These are phyloP conservation scores for Catharus ustulatus DNA, from an alignment of 2,797 vertebrate species.

Conservation along the genomic window DNA sequence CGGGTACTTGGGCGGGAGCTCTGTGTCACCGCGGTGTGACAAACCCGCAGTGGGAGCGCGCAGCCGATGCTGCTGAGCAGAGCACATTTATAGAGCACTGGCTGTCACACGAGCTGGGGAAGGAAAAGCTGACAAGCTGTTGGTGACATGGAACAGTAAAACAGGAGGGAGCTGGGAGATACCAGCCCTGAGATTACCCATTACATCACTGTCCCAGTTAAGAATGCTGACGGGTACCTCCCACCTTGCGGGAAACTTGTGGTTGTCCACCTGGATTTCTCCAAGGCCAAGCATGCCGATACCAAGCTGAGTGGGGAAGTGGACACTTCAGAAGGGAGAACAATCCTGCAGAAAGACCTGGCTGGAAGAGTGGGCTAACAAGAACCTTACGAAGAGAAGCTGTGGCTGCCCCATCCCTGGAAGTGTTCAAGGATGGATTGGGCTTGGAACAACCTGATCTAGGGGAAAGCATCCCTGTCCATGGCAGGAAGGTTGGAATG, in stretches of 20 bases:
- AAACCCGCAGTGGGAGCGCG: background rate
- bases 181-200: constrained; percentile 23
- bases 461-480: background rate
- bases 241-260: background rate
- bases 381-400: background rate
- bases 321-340: background rate
- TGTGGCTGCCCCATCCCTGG: background rate
- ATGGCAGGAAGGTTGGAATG: background rate
- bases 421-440: background rate
- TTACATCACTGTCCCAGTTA: constrained; percentile 24
- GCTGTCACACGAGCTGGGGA: background rate
- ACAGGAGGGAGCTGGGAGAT: background rate
- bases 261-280: background rate
- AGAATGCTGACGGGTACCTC: background rate
- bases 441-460: background rate
- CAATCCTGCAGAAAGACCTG: background rate
- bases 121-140: constrained; percentile 34
- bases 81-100: background rate
- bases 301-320: background rate
- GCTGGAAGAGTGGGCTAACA: background rate
- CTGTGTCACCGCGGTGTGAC: background rate
- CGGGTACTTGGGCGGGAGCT: rapidly evolving
- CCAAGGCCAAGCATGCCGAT: background rate
- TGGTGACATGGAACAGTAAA: background rate
- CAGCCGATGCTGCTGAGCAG: background rate